Base-by-base conservation (phyloP, 2,797 vertebrate genomes). In the Poeciliopsis turneri region DNA sequence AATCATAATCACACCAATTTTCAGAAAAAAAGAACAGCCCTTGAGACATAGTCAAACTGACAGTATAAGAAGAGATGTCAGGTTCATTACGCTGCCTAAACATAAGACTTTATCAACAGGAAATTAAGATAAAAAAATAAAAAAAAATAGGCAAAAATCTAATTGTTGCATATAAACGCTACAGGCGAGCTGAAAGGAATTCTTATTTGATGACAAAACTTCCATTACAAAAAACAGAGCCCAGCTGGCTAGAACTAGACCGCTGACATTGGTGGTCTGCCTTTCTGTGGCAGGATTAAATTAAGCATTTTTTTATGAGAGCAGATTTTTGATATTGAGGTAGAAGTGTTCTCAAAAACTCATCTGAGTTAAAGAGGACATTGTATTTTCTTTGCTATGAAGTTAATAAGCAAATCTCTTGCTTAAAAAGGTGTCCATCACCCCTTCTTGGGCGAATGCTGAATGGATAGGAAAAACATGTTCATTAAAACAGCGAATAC, bases 401-500 rank as follows among this genome's bases (percentile, higher is more conserved):
- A 69, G 73, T 79, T 68, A 39, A 28, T 36, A 0, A 0, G 23
- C 45, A 28, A 30, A 66, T 84, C 51, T 69, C 39, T 80, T 81
- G 43, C 68, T 81, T 78, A 82, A 71, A 77, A 79, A 78, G 69
- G 55, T 70, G 86, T 73, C 81, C 69, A 78, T 89, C 82, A 80
- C 69, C 53, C 47, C 74, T 68, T 85, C 78, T 41, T 55, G 69
- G 75, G 79, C 83, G 74, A 79, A 16, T 11, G 39, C 86, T 86
- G 90, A 92, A 84, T 75, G 83, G 87, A 91, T 88, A 84, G 83
- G 86, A 91, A 89, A 84, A 92, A 92, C 93, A 92, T 87, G 86
- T 93, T 95, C 94, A 95, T 96, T 95, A 95, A 92, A 92, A 90
- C 82, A 86, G 92, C 61, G 78, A 85, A 91, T 88, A 88, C 86